Conservation (phyloP, 2,797 vertebrate species). For the Labroides dimidiatus region DNA sequence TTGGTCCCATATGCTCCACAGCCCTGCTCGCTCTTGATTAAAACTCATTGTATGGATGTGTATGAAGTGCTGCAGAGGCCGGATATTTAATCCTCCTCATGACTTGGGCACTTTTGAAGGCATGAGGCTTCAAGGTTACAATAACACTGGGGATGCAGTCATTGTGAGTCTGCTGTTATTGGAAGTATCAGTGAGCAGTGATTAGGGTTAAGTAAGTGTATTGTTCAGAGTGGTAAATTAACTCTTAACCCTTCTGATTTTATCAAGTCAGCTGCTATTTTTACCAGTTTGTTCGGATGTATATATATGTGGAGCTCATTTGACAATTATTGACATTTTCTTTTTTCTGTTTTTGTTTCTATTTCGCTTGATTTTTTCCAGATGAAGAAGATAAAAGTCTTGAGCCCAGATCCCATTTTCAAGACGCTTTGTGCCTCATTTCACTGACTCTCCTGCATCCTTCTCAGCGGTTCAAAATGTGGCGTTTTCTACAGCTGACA, state of each 20-base stretch:
- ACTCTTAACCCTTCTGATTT: slow-evolving; percentile 1
- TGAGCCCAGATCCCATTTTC: background rate
- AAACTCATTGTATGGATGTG: slow-evolving; percentile 78
- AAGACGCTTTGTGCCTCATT: background rate
- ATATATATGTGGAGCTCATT: background rate
- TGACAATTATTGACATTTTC: background rate
- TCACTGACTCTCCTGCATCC: background rate
- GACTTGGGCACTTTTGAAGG: slow-evolving; percentile 78
- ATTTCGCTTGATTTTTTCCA: background rate
- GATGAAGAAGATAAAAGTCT: background rate
- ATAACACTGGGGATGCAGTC: slow-evolving; percentile 56
- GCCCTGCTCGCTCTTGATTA: slow-evolving; percentile 80
- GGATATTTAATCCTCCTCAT: slow-evolving; percentile 69
- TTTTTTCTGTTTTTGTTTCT: background rate
- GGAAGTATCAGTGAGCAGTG: slow-evolving; percentile 32
- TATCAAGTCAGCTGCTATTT: background rate
- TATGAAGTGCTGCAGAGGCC: slow-evolving; percentile 69
- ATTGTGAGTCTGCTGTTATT: slow-evolving; percentile 42
- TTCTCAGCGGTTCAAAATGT: background rate
- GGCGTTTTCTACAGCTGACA: slow-evolving; percentile 15
- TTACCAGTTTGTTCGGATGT: fast-evolving
- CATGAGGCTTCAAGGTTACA: slow-evolving; percentile 69
- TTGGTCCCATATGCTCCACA: slow-evolving; percentile 82
- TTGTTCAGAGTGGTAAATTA: background rate
- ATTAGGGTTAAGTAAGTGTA: slow-evolving; percentile 7